Evolutionary conservation across 1,140 invertebrate species (phyloP).

Genomic region (Papilio glaucus): DNA sequence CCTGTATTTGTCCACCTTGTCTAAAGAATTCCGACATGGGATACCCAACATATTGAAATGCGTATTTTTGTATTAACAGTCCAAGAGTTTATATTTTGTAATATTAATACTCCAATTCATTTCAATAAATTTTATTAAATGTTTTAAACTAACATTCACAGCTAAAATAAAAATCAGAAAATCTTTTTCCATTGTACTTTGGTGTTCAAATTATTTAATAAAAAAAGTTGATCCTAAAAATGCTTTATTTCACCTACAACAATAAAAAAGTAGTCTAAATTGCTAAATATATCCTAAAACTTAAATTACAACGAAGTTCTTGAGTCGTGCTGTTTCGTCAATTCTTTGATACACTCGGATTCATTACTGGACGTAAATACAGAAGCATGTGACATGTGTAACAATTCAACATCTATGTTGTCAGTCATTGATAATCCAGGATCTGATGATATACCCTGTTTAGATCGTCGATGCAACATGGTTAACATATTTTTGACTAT

Average conservation of each 20-base stretch:
- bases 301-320: slow-evolving; percentile 49
- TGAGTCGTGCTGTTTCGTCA: slow-evolving; percentile 49
- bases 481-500: slow-evolving; percentile 61
- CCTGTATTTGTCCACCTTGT: slow-evolving; percentile 48
- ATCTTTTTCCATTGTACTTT: neutral
- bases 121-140: neutral
- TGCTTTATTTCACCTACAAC: slow-evolving; percentile 33
- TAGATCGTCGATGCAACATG: slow-evolving; percentile 54
- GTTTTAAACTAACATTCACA: neutral
- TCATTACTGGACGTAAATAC: slow-evolving; percentile 63
- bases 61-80: neutral
- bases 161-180: neutral
- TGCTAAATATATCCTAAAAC: slow-evolving; percentile 33
- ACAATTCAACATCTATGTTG: slow-evolving; percentile 57
- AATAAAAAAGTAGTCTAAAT: slow-evolving; percentile 31
- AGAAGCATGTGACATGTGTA: slow-evolving; percentile 67
- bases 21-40: neutral
- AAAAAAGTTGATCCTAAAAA: slow-evolving; percentile 1
- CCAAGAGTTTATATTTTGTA: neutral
- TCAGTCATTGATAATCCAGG: slow-evolving; percentile 54
- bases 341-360: slow-evolving; percentile 46
- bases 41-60: neutral
- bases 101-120: neutral
- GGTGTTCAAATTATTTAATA: neutral
- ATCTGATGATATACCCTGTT: slow-evolving; percentile 55